phyloP scores from a whole-genome alignment of 2,888 invertebrate genomes.

The Carpatolechia fugitivella region DNA sequence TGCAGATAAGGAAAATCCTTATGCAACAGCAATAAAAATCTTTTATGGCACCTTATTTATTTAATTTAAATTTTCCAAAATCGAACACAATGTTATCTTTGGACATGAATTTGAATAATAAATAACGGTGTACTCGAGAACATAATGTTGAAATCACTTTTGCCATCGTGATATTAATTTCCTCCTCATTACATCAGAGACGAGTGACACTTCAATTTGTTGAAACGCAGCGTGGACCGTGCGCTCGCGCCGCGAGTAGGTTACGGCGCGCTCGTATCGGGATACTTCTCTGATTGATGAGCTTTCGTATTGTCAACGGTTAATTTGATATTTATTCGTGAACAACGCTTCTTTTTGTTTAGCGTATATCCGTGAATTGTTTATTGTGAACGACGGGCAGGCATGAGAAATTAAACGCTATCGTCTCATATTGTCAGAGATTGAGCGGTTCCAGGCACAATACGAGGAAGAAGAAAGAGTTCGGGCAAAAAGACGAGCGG shows the following conservation, averaged over 20 bases:
- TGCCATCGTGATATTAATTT: slow-evolving; percentile 41
- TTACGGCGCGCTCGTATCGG: slow-evolving; percentile 52
- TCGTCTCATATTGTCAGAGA: slow-evolving; percentile 44
- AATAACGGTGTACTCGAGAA: slow-evolving; percentile 11
- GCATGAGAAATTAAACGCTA: slow-evolving; percentile 38
- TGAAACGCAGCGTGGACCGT: slow-evolving; percentile 31
- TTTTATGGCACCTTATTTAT: no score
- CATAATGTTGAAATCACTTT: slow-evolving; percentile 29
- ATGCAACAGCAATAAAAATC: no score
- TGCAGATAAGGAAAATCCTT: not conserved
- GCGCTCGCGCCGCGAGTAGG: slow-evolving; percentile 36
- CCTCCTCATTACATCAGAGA: slow-evolving; percentile 45
- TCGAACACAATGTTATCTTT: slow-evolving; percentile 1
- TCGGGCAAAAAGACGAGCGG: slow-evolving; percentile 31
- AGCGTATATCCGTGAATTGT: slow-evolving; percentile 28
- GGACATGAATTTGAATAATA: slow-evolving; percentile 11
- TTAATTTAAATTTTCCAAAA: slow-evolving; percentile 1
- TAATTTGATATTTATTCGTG: slow-evolving; percentile 53
- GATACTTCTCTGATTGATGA: slow-evolving; percentile 54
- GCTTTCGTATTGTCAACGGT: slow-evolving; percentile 48
- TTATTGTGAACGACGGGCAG: slow-evolving; percentile 38
- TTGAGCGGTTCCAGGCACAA: slow-evolving; percentile 34
- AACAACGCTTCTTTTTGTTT: slow-evolving; percentile 30
- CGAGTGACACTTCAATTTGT: slow-evolving; percentile 63
- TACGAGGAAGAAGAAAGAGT: slow-evolving; percentile 17